Conservation (phyloP, 2,888 invertebrate species). For the Eupsilia transversa region DNA sequence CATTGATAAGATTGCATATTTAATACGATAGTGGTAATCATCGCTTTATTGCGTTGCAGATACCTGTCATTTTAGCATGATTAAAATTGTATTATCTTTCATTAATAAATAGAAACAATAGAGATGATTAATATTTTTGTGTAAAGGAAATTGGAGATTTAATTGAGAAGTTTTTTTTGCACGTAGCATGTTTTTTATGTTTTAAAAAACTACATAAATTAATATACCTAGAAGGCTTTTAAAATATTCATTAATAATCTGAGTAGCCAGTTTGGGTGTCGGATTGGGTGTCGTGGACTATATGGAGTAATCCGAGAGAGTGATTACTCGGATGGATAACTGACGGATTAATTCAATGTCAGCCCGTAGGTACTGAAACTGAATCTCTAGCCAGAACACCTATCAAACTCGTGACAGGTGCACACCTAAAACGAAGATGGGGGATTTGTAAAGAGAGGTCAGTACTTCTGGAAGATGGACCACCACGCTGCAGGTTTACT, state of each 20-base stretch:
- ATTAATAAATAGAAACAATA: conserved; percentile 17
- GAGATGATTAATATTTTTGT: conserved; percentile 16
- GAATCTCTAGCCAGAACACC: background rate
- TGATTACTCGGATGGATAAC: background rate
- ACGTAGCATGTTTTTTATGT: background rate
- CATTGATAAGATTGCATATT: conserved; percentile 69
- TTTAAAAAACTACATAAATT: background rate
- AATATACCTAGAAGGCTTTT: too few relatives aligned
- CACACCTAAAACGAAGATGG: background rate
- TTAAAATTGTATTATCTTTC: conserved; percentile 28
- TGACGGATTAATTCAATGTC: background rate
- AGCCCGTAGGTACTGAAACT: background rate
- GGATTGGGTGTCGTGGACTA: background rate
- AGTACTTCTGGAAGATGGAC: background rate
- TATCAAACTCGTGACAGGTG: background rate
- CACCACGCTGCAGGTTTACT: background rate
- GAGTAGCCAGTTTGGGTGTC: conserved; percentile 5
- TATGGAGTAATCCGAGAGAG: background rate
- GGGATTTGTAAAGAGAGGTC: background rate
- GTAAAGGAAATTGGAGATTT: background rate
- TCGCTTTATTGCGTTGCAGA: conserved; percentile 44
- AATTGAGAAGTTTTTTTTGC: background rate
- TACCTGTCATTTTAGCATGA: conserved; percentile 26
- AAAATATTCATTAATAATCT: conserved; percentile 15
- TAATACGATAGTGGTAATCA: conserved; percentile 58